Evolutionary conservation across 2,113 vertebrate genomes (phyloP).

Genomic region (Hyperopisus bebe): DNA sequence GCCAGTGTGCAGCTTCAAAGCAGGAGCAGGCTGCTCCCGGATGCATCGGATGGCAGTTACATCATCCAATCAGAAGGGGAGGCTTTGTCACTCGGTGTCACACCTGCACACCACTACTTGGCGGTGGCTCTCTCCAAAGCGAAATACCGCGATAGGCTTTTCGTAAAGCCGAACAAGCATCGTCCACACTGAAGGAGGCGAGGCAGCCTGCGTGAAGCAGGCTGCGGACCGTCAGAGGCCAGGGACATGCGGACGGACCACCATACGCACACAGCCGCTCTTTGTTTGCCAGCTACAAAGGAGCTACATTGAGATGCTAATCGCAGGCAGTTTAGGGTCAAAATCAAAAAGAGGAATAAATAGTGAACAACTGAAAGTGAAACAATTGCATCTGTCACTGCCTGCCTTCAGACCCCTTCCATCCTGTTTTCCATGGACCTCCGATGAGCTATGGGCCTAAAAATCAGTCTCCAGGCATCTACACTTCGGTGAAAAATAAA

Average conservation of each 20-base stretch:
- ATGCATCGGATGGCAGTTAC: not conserved
- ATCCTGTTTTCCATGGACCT: not conserved
- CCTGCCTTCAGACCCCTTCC: not conserved
- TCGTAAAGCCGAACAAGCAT: not conserved
- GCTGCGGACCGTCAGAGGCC: not conserved
- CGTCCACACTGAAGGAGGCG: not conserved
- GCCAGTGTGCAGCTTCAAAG: not conserved
- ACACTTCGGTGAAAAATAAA: not conserved
- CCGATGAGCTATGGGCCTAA: not conserved
- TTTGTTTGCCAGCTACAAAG: constrained; percentile 65
- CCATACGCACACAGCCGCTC: constrained; percentile 51
- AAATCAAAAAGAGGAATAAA: constrained; percentile 50
- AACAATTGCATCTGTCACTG: not conserved
- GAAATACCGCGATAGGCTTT: not conserved
- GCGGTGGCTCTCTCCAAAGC: not conserved
- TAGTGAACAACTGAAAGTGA: not conserved
- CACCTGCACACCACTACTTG: not conserved
- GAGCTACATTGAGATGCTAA: constrained; percentile 67
- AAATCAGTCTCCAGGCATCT: not conserved
- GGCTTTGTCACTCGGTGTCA: not conserved
- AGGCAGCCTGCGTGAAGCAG: not conserved
- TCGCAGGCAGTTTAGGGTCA: constrained; percentile 56
- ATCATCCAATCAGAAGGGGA: not conserved
- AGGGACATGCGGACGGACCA: not conserved
- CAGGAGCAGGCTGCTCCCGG: not conserved